Percentiles rank a stretch among this genome's conserved stretches.
phyloP scores from a whole-genome alignment of 2,888 invertebrate species.

The Oscheius onirici region DNA sequence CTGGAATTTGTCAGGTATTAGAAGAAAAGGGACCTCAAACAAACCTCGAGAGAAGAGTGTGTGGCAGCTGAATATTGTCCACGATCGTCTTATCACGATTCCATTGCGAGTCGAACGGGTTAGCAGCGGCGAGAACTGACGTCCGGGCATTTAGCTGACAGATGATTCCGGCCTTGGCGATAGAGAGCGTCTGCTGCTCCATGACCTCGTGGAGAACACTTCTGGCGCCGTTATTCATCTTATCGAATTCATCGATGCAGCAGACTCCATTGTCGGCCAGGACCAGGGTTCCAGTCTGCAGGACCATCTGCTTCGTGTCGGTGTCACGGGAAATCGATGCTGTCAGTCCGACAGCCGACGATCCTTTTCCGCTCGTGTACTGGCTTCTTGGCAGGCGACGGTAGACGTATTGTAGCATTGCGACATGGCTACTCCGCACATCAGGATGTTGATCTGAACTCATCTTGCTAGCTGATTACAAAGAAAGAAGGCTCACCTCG shows the following conservation, averaged over 20 bases:
- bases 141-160: constrained; percentile 98
- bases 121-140: constrained; percentile 95
- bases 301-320: constrained; percentile 80
- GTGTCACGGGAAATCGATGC: constrained; percentile 97
- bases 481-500: constrained; percentile 47
- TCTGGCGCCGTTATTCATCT: constrained; percentile 96
- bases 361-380: constrained; percentile 97
- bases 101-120: constrained; percentile 98
- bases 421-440: constrained; percentile 98
- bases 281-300: constrained; percentile 86
- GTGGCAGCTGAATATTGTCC: constrained; percentile 95
- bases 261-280: constrained; percentile 97
- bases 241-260: constrained; percentile 99
- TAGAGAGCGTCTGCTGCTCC: constrained; percentile 98
- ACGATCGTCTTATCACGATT: constrained; percentile 95
- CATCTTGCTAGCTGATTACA: background rate
- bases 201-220: constrained; percentile 92
- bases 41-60: constrained; percentile 87
- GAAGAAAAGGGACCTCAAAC: background rate
- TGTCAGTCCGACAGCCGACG: constrained; percentile 91
- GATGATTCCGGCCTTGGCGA: constrained; percentile 98
- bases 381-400: constrained; percentile 95
- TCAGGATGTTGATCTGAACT: constrained; percentile 83
- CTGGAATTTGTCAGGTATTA: too few species aligned
- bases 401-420: constrained; percentile 92